Evolutionary conservation across 2,888 invertebrate genomes (phyloP), one percentile per base, ranked within the genome.

Genomic region (Ellobium chinense): DNA sequence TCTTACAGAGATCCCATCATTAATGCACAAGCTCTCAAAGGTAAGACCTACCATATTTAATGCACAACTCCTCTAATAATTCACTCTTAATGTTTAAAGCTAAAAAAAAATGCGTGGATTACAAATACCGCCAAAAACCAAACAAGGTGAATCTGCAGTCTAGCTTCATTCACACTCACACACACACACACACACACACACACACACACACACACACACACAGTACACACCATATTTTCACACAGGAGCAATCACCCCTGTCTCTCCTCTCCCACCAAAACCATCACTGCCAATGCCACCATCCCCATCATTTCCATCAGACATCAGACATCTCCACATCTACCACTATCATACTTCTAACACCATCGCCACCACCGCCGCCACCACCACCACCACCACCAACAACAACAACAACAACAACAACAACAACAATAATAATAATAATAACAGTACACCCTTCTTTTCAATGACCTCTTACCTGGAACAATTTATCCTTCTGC

Each of bases 401-500:
- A 34, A 18, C 21, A 39, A 14, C 31, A 66, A 24, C 14, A 39
- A 39, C 31, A 37, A 66, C 37, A 14, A 66, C 3, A 21, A 66
- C 36, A 66, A 66, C 37, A 66, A 58, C 24, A 66, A 24, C n/a
- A 66, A n/a, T 66, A 34, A 39, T 27, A 66, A 46, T 46, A 18
- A 46, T 18, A 7, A 46, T 7, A 46, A 46, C 18, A 18, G 46
- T n/a, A n/a, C n/a, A n/a, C n/a, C n/a, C n/a, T n/a, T n/a, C n/a
- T n/a, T n/a, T n/a, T n/a, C n/a, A n/a, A n/a, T n/a, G n/a, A n/a
- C n/a, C n/a, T n/a, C n/a, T n/a, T n/a, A n/a, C n/a, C n/a, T n/a
- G n/a, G n/a, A n/a, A n/a, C n/a, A n/a, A n/a, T n/a, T n/a, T n/a
- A n/a, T n/a, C n/a, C n/a, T n/a, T n/a, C n/a, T n/a, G n/a, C n/a